Conservation (phyloP, 2,888 invertebrate species). For the Cantharis rustica region DNA sequence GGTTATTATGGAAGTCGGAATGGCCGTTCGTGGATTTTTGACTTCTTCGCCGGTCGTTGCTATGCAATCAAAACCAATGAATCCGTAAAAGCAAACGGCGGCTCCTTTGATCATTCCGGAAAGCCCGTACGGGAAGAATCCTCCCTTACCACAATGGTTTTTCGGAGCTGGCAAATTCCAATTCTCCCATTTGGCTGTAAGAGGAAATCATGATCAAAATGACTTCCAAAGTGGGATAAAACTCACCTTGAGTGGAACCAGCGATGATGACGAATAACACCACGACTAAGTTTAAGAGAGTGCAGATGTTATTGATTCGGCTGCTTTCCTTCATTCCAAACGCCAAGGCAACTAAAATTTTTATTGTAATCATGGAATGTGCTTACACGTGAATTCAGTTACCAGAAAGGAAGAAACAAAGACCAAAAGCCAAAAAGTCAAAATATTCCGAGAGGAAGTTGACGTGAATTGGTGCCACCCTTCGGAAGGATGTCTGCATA, state of each 20-base stretch:
- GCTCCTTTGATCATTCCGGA: conserved; percentile 80
- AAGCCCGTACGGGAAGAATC: conserved; percentile 84
- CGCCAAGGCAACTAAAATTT: conserved; percentile 67
- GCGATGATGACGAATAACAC: conserved; percentile 82
- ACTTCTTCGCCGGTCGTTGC: conserved; percentile 91
- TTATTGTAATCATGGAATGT: background rate
- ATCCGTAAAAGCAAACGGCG: conserved; percentile 88
- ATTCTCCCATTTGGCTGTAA: conserved; percentile 55
- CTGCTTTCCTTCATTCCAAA: conserved; percentile 90
- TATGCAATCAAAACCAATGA: conserved; percentile 92
- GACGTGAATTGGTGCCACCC: conserved; percentile 68
- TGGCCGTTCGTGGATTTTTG: conserved; percentile 80
- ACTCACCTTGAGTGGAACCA: conserved; percentile 72
- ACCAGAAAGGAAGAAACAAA: conserved; percentile 74
- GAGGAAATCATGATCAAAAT: background rate
- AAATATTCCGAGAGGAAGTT: conserved; percentile 72
- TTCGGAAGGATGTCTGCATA: conserved; percentile 66
- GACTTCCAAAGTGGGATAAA: background rate
- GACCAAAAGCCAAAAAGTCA: conserved; percentile 75
- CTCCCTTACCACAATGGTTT: conserved; percentile 65
- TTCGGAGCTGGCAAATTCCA: conserved; percentile 52
- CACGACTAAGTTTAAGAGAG: conserved; percentile 78
- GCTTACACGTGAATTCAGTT: conserved; percentile 36
- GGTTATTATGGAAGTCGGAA: conserved; percentile 84
- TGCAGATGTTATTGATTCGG: conserved; percentile 84